Base-by-base conservation (phyloP, 2,113 vertebrate genomes). In the Arizona elegans region DNA sequence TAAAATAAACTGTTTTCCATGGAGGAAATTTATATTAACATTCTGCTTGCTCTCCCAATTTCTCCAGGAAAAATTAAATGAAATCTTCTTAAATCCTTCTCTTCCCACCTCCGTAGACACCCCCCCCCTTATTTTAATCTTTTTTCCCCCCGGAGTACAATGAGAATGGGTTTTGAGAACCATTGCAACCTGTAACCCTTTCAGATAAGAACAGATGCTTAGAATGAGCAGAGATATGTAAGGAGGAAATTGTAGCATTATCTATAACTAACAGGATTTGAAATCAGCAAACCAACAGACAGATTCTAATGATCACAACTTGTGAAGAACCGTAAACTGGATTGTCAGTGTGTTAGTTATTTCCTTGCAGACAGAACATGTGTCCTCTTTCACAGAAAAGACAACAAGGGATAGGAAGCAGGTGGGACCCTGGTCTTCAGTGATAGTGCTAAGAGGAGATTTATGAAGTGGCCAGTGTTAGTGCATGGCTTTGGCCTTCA, bases 81-180 rank as follows among this genome's bases (percentile, higher is more conserved):
- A 38, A 81, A 38, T 38, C n/a, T 33, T 75, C 33, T 17, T 7
- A 38, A 81, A 81, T 38, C 70, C 33, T 33, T 3, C 70, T 17
- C 33, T 15, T 17, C 17, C 33, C 15, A 7, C 10, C 5, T 0
- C 13, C n/a, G 2, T 29, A 9, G 17, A 5, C 0, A 17, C 17
- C 17, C 17, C 5, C 55, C 17, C 17, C 55, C 17, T 19, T 56
- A 13, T 65, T 65, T 55, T 55, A 55, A 55, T 13, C 1, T 2
- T 15, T 75, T 75, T 21, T 1, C 7, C 4, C 54, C 54, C 54
- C 38, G 58, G 17, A 54, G 7, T 65, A 70, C 29, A 38, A n/a
- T 70, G 50, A 59, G 88, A 92, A 17, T n/a, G 52, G 56, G 19
- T 65, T 89, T 75, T 53, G 55, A 52, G n/a, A 90, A 89, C 26